Evolutionary conservation across 2,888 invertebrate species (phyloP).

Genomic region (Agrotis segetum): DNA sequence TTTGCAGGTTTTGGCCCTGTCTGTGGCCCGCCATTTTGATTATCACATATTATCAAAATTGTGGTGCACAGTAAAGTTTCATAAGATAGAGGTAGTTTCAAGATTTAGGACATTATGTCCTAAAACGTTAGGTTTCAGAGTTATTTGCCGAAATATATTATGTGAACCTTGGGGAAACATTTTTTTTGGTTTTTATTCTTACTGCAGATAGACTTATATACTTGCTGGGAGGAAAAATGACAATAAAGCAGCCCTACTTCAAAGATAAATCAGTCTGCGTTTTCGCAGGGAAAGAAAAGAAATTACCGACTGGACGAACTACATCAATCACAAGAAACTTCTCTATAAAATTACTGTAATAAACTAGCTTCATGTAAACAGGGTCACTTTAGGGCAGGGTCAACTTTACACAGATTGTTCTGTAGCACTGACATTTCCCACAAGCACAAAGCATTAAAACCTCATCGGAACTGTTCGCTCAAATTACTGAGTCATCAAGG

Average conservation of each 20-base stretch:
- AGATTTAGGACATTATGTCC: no score
- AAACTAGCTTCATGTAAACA: neutral
- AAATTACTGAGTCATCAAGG: conserved; percentile 39
- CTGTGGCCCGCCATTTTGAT: no score
- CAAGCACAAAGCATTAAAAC: conserved; percentile 18
- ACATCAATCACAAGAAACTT: neutral
- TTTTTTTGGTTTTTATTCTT: no score
- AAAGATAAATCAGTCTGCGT: neutral
- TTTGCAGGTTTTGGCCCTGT: no score
- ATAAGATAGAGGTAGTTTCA: no score
- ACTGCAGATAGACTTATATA: no score
- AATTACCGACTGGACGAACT: neutral
- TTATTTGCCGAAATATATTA: no score
- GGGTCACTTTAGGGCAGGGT: neutral
- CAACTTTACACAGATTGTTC: neutral
- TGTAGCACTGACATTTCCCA: conserved; percentile 2
- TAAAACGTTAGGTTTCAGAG: no score
- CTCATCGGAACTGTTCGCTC: conserved; percentile 9
- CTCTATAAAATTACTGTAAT: neutral
- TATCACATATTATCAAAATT: no score
- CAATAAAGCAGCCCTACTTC: neutral
- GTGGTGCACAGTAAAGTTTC: no score
- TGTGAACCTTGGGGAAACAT: no score
- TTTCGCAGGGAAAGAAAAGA: neutral
- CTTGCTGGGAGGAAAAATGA: no score